Base-by-base conservation (phyloP, 2,113 vertebrate genomes). In the Entomyzon cyanotis region DNA sequence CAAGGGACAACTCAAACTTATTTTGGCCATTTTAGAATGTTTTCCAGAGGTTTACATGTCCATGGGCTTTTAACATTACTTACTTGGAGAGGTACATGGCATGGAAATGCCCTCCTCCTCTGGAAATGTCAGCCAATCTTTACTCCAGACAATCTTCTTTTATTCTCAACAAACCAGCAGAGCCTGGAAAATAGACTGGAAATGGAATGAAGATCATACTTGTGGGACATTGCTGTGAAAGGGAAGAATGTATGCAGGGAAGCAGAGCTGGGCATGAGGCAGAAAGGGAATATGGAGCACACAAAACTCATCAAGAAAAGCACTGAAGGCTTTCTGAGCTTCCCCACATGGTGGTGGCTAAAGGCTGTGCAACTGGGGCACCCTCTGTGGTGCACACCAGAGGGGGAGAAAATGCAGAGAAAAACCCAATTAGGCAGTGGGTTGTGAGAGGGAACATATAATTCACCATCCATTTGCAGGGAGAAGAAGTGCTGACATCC, bases 181-280 rank as follows among this genome's bases (percentile, higher is more conserved):
- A 67, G 23, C 11, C 44, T 60, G 53, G 42, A 46, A 73, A 79
- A 73, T 63, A 42, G 59, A n/a, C 49, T 71, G 62, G 41, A 75
- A 81, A 46, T 3, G 4, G 31, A 37, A 27, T 8, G 18, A 46
- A 80, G 18, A 4, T 77, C 50, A 20, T 24, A 28, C 4, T 6
- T 33, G 5, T 6, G 22, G 16, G 47, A 14, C 14, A 19, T 52
- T 4, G 23, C 35, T 41, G 63, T n/a, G 39, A 50, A 84, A 82
- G 18, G 58, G 20, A 53, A 76, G 58, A 13, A 25, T 19, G 1
- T 2, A 3, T 15, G 14, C 33, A 67, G 50, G 67, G 47, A 52
- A 69, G 19, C 18, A 74, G 59, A 70, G n/a, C 30, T 21, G 21
- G 15, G 15, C 30, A 22, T 0, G 0, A 62, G 50, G 23, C 42